Base-by-base conservation (phyloP, 2,113 vertebrate species). In the Anarrhichthys ocellatus region DNA sequence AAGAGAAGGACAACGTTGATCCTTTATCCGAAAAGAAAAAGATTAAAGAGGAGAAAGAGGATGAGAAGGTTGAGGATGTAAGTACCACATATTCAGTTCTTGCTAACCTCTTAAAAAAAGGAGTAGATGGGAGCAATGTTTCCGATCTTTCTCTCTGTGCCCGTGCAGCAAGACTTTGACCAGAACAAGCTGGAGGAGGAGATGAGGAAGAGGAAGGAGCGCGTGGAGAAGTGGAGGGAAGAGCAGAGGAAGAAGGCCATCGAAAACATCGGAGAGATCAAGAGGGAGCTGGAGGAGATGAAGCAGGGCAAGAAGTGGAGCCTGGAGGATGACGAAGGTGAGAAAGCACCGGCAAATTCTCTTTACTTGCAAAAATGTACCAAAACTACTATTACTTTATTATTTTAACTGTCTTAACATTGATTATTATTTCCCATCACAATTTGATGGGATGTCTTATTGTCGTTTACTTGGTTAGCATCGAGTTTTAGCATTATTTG, bases 261-360 rank as follows among this genome's bases (percentile, higher is more conserved):
- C 84, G 98, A 98, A 91, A 99, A 98, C 92, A 99, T 99, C 24
- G 98, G 98, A 11, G 98, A 99, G 85, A 91, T 99, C 79, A 99
- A 99, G 92, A 99, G 96, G 82, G 98, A 99, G 87, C 96, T 99
- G 46, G 98, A 99, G 92, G 98, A 99, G 90, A 99, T 99, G 97
- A 99, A 99, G 76, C 97, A 99, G 92, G 97, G 98, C 20, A 99
- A 99, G 89, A 99, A 99, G 84, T 99, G 98, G 98, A 99, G 98
- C 76, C 94, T 99, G 87, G 98, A 99, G 94, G 98, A 99, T 74
- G 98, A 99, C 63, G 98, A 99, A 20, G 98, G 98, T 99, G 94
- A 93, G 87, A 9, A 68, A 34, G 24, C 4, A 9, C 2, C 17
- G 44, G 36, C 6, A 38, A 38, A 38, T 38, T 38, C 6, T 38